Percentiles rank a stretch among this genome's conserved stretches.
These are phyloP conservation scores for Poecile montanus DNA, from an alignment of 2,797 vertebrate genomes.

Conservation along the genomic window DNA sequence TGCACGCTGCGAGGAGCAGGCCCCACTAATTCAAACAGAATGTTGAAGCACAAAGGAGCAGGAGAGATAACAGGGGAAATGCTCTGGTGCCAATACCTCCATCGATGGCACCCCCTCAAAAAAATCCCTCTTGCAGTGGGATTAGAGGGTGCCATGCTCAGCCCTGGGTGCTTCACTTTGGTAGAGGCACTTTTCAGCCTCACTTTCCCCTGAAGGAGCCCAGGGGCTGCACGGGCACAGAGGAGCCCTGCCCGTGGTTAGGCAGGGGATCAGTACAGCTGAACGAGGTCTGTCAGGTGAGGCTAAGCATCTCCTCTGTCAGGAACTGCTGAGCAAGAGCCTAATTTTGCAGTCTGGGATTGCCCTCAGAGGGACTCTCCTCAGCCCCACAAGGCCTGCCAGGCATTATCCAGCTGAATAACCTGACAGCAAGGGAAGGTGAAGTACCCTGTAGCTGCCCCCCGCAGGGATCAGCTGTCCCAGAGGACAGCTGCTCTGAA, in stretches of 20 bases:
- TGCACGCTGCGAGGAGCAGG: slow-evolving; percentile 46
- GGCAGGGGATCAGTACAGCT: not conserved
- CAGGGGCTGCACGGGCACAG: not conserved
- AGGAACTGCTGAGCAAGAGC: not conserved
- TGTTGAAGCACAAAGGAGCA: slow-evolving; percentile 8
- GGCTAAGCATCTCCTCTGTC: not conserved
- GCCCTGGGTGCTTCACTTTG: not conserved
- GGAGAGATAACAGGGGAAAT: slow-evolving; percentile 7
- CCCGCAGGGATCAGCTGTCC: not conserved
- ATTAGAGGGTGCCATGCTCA: fast-evolving
- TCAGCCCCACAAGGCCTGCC: not conserved
- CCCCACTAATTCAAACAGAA: slow-evolving; percentile 69
- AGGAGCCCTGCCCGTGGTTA: not conserved
- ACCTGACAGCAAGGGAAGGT: not conserved
- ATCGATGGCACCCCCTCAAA: fast-evolving
- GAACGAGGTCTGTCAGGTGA: not conserved
- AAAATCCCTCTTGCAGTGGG: not conserved
- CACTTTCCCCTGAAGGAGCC: fast-evolving
- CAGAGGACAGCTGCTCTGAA: not conserved
- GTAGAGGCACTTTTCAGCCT: not conserved
- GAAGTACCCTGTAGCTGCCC: fast-evolving
- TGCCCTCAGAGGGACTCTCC: not conserved
- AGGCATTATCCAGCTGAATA: not conserved
- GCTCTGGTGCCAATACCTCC: not conserved
- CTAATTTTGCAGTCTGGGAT: not conserved